Evolutionary conservation across 2,888 invertebrate genomes (phyloP), one percentile per base, ranked within the genome.

Genomic region (Tupiocoris notatus): DNA sequence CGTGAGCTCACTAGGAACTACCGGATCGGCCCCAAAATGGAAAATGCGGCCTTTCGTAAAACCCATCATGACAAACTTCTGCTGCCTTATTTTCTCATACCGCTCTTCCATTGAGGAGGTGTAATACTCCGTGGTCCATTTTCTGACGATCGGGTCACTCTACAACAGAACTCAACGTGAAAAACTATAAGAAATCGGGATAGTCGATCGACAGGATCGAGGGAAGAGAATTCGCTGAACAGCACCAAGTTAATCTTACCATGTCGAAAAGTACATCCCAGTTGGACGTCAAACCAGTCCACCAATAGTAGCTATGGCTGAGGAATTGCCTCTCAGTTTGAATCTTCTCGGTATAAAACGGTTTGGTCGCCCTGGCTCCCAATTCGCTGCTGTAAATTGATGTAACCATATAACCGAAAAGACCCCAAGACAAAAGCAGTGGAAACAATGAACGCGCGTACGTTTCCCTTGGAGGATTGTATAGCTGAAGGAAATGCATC

Each of bases 271-370:
- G 24, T 1, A 67, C 1, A 20, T 12, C 21, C 57, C 39, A 23
- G n/a, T 24, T 25, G 7, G 17, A 16, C 9, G 24, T 6, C 7
- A 1, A 6, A 7, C 7, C 16, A 0, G 56, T 2, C 9, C 67
- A 54, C 56, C 56, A 67, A 3, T 39, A 21, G 56, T 56, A 67
- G 1, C 67, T 56, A n/a, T 57, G 67, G 3, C 56, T 16, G 12
- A 67, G 1, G 57, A 67, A 67, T 57, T 67, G 67, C 6, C 17
- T 9, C 18, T 67, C 67, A 3, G 67, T 67, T 56, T 67, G 67
- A 20, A 67, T 67, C 16, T 67, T 67, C n/a, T 54, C 57, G 0
- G 56, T 9, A 57, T 20, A 56, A 1, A 1, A 2, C 20, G 67
- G 67, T 2, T 3, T 54, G 1, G 67, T 56, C 21, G 22, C 54